These are phyloP conservation scores for Hyposmocoma kahamanoa DNA, from an alignment of 1,140 invertebrate genomes.

Conservation along the genomic window DNA sequence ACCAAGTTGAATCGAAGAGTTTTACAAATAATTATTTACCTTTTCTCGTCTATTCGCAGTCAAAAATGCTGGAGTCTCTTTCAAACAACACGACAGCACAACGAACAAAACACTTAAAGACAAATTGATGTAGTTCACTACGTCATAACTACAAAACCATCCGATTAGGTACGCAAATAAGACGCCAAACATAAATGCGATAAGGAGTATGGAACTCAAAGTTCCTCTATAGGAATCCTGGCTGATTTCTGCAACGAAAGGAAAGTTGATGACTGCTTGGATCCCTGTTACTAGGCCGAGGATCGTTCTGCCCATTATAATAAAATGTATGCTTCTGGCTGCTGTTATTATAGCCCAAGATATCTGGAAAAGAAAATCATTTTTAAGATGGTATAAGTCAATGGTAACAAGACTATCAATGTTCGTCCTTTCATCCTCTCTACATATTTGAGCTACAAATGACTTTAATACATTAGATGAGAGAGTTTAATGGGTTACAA, in stretches of 20 bases:
- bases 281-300: conserved; percentile 9
- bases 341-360: conserved; percentile 16
- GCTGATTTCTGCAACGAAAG: conserved; percentile 12
- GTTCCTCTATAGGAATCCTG: conserved; percentile 8
- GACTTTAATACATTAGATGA: too few relatives aligned
- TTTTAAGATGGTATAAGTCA: background rate
- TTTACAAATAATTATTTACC: too few relatives aligned
- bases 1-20: too few relatives aligned
- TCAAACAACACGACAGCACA: conserved; percentile 5
- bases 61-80: conserved; percentile 18
- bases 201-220: background rate
- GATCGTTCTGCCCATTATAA: conserved; percentile 14
- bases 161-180: conserved; percentile 13
- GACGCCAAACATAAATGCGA: conserved; percentile 11
- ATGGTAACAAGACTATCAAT: too few relatives aligned
- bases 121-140: conserved; percentile 15
- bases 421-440: too few relatives aligned
- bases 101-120: conserved; percentile 6
- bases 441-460: too few relatives aligned
- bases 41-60: conserved; percentile 13
- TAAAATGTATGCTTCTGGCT: conserved; percentile 5
- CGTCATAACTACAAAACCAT: conserved; percentile 19
- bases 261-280: conserved; percentile 1
- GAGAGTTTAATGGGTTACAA: too few relatives aligned
- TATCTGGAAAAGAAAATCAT: conserved; percentile 19